Evolutionary conservation across 2,888 invertebrate genomes (phyloP).

Genomic region (Microctonus hyperodae): DNA sequence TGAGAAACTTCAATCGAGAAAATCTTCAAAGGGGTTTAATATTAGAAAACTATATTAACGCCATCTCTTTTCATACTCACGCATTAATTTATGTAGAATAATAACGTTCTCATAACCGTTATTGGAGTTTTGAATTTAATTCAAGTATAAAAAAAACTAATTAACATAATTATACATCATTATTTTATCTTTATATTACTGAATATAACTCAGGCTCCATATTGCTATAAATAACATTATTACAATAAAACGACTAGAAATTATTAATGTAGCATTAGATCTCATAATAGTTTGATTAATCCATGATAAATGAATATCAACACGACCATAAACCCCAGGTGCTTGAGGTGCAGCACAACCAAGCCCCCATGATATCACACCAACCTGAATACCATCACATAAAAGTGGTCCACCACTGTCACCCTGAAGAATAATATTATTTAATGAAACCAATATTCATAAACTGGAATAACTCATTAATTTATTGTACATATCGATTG

Average conservation of each 20-base stretch:
- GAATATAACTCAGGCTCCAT: background rate
- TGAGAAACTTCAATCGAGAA: no score
- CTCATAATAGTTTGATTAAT: constrained; percentile 42
- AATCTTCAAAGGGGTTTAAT: no score
- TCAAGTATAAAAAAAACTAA: background rate
- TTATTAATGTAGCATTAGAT: constrained; percentile 30
- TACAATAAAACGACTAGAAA: background rate
- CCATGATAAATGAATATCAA: constrained; percentile 51
- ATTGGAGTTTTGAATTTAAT: background rate
- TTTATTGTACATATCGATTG: background rate
- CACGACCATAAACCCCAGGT: constrained; percentile 52
- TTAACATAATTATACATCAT: no score
- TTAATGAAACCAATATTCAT: no score
- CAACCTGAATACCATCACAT: constrained; percentile 47
- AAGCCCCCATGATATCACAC: constrained; percentile 53
- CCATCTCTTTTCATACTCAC: background rate
- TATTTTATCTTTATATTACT: no score
- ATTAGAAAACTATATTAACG: background rate
- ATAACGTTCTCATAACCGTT: no score
- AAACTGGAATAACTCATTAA: no score
- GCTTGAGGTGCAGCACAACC: constrained; percentile 47
- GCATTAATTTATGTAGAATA: background rate
- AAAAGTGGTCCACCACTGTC: constrained; percentile 55
- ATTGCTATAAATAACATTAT: background rate
- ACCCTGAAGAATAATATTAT: constrained; percentile 45